Evolutionary conservation across 1,140 invertebrate genomes (phyloP).

Genomic region (Hylaeus volcanicus): DNA sequence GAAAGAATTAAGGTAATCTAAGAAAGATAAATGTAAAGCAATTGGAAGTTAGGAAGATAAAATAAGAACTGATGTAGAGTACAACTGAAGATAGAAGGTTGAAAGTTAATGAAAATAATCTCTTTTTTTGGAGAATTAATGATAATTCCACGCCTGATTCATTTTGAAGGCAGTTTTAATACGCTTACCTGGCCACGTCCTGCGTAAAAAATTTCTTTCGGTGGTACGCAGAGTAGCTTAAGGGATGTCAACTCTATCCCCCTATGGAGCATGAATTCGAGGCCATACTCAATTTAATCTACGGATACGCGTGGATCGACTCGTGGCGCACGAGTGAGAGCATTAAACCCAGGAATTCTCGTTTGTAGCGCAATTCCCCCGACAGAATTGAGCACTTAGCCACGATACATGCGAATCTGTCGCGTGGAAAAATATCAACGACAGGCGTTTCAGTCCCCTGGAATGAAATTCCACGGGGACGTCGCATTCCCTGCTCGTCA

Average conservation of each 20-base stretch:
- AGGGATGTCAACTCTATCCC: too few relatives aligned
- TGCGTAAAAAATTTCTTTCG: background rate
- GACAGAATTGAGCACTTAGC: constrained; percentile 48
- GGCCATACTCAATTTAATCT: constrained; percentile 10
- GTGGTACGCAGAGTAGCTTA: background rate
- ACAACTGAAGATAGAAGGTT: too few relatives aligned
- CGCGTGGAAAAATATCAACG: constrained; percentile 48
- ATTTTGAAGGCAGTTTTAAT: too few relatives aligned
- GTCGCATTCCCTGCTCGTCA: constrained; percentile 14
- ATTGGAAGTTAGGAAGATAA: too few relatives aligned
- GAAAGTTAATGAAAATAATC: too few relatives aligned
- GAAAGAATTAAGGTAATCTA: too few relatives aligned
- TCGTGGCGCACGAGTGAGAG: background rate
- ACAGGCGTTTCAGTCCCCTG: constrained; percentile 21
- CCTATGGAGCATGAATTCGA: background rate
- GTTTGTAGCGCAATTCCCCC: constrained; percentile 40
- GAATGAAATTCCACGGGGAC: constrained; percentile 35
- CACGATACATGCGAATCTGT: constrained; percentile 37
- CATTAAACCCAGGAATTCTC: constrained; percentile 36
- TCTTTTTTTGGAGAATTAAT: too few relatives aligned
- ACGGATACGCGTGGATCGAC: background rate
- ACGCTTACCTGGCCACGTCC: too few relatives aligned
- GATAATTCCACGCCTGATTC: too few relatives aligned
- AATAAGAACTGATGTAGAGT: too few relatives aligned
- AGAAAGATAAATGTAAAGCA: too few relatives aligned